phyloP scores from a whole-genome alignment of 2,888 invertebrate genomes.

The Hoplodrina ambigua region DNA sequence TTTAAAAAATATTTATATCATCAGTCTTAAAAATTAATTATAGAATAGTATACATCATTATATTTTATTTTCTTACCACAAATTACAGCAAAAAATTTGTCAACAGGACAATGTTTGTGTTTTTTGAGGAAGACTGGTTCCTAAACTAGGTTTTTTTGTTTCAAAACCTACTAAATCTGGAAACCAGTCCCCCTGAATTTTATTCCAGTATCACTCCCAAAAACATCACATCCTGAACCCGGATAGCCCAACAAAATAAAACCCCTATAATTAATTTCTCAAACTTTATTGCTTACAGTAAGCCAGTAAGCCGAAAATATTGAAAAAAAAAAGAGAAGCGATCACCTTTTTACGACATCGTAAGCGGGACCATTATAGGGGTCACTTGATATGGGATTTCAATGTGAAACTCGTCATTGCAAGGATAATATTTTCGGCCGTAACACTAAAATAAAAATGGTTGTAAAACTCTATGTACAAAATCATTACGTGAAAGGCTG shows the following conservation, averaged over 20 bases:
- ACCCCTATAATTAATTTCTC: conserved; percentile 72
- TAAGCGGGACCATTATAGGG: conserved; percentile 79
- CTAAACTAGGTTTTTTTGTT: no score
- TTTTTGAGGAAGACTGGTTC: no score
- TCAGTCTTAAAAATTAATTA: background rate
- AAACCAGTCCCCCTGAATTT: no score
- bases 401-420: conserved; percentile 69
- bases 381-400: conserved; percentile 79
- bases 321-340: conserved; percentile 71
- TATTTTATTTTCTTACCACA: no score
- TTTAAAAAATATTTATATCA: background rate
- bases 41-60: no score
- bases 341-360: conserved; percentile 82
- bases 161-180: no score
- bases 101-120: no score
- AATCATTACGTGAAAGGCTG: conserved; percentile 68
- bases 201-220: conserved; percentile 11
- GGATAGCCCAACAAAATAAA: conserved; percentile 60
- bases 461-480: conserved; percentile 74
- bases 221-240: conserved; percentile 37
- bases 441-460: conserved; percentile 86
- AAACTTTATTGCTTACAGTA: conserved; percentile 64
- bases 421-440: conserved; percentile 80
- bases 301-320: conserved; percentile 67
- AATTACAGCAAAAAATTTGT: no score